Base-by-base conservation (phyloP, 2,113 vertebrate genomes). In the Embiotoca jacksoni region DNA sequence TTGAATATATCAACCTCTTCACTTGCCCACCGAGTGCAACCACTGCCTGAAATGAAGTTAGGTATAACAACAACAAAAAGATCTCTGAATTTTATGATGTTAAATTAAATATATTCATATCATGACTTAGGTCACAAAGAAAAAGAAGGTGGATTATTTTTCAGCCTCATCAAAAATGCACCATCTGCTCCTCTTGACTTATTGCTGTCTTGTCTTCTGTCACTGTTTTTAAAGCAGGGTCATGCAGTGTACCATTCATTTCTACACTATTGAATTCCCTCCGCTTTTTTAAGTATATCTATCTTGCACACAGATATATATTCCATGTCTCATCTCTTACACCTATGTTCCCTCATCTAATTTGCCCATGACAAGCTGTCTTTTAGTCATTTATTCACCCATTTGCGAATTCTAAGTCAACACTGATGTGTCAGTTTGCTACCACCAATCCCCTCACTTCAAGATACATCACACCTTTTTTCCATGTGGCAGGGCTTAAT, bases 381-480 rank as follows among this genome's bases (percentile, higher is more conserved):
- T 23, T 33, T 71, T 54, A 53, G 33, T 53, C 13, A 4, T 50
- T 54, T 81, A 69, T 80, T 81, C 81, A 54, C 56, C 23, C 35
- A 31, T 73, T 80, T 66, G 58, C 23, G 69, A 73, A 82, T 69
- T 78, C 61, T 55, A 64, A 82, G 74, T 75, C 68, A 68, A 66
- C 57, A 56, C 16, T 41, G 14, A 52, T 55, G 64, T 74, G 66
- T 59, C 33, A 39, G 59, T 81, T 63, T 59, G 47, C 11, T 35
- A 15, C 16, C 0, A 0, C 66, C 81, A 72, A 89, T 75, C 83
- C 72, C 11, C 64, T 79, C 46, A n/a, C 68, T 49, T 61, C 31
- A 15, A 79, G 84, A 59, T 46, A 8, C 54, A 72, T 74, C 86
- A 81, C 84, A 78, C 69, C 68, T 82, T 72, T 79, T 65, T 69